These are phyloP conservation scores for Styela plicata DNA, from an alignment of 23 tunicate genomes.

Conservation along the genomic window DNA sequence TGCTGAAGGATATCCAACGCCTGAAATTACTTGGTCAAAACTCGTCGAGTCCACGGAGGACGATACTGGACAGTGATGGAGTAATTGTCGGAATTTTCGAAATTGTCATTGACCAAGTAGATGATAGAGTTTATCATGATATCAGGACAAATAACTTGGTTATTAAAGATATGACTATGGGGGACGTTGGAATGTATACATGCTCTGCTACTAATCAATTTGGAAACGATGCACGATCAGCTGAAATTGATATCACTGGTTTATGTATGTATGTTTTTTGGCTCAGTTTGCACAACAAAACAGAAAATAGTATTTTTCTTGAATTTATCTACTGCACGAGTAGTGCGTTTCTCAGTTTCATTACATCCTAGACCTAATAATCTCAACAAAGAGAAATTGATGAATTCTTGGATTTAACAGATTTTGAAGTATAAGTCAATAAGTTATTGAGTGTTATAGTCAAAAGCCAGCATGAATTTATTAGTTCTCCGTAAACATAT, in stretches of 20 bases:
- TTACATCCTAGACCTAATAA: no score
- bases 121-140: conserved; percentile 27
- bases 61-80: not conserved
- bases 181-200: conserved; percentile 74
- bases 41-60: not conserved
- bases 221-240: conserved; percentile 51
- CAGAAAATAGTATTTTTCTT: no score
- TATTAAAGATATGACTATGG: conserved; percentile 31
- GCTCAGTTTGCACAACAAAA: no score
- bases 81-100: conserved; percentile 4
- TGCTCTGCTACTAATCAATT: conserved; percentile 76
- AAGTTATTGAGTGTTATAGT: no score
- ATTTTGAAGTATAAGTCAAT: no score
- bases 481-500: no score
- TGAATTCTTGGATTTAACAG: no score
- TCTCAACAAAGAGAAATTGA: no score
- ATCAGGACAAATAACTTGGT: not conserved
- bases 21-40: conserved; percentile 55
- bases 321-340: no score
- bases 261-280: no score
- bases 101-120: conserved; percentile 11
- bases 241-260: conserved; percentile 68
- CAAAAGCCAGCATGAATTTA: no score
- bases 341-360: no score
- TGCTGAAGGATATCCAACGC: conserved; percentile 86